phyloP scores from a whole-genome alignment of 2,113 vertebrate genomes.

The Indicator maculatus region DNA sequence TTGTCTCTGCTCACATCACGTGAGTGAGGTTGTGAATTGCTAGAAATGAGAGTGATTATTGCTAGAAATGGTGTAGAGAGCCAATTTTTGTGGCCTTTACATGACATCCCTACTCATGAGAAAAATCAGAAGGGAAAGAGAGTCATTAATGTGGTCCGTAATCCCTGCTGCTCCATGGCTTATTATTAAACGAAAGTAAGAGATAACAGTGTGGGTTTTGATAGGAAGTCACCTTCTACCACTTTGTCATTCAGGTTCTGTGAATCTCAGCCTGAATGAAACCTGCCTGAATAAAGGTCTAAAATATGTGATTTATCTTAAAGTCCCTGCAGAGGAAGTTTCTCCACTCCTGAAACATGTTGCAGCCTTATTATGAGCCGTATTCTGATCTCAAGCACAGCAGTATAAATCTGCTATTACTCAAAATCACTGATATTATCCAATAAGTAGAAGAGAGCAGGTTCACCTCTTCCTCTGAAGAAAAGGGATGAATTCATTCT shows the following conservation, averaged over 20 bases:
- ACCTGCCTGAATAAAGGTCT: constrained; percentile 23
- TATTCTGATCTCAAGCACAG: not conserved
- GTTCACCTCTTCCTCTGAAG: not conserved
- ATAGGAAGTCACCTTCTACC: constrained; percentile 8
- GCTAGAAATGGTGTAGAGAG: not conserved
- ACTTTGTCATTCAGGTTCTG: constrained; percentile 2
- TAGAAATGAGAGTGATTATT: not conserved
- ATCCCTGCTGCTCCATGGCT: not conserved
- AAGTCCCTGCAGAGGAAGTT: not conserved
- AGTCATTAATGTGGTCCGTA: not conserved
- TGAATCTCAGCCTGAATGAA: constrained; percentile 14
- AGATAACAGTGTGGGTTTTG: not conserved
- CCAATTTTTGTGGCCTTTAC: not conserved
- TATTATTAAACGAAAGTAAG: not conserved
- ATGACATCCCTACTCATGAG: not conserved
- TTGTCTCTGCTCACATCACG: not conserved
- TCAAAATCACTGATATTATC: not conserved
- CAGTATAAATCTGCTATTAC: not conserved
- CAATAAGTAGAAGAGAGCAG: not conserved
- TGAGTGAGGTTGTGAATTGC: not conserved
- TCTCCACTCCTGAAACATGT: not conserved
- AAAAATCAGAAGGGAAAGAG: not conserved
- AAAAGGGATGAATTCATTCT: not conserved
- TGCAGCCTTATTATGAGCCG: not conserved
- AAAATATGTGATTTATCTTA: constrained; percentile 1